A percentile compares a stretch with the other conserved stretches of the same genome.
phyloP scores from a whole-genome alignment of 2,888 invertebrate species.

The Zhengitettix transpicula region DNA sequence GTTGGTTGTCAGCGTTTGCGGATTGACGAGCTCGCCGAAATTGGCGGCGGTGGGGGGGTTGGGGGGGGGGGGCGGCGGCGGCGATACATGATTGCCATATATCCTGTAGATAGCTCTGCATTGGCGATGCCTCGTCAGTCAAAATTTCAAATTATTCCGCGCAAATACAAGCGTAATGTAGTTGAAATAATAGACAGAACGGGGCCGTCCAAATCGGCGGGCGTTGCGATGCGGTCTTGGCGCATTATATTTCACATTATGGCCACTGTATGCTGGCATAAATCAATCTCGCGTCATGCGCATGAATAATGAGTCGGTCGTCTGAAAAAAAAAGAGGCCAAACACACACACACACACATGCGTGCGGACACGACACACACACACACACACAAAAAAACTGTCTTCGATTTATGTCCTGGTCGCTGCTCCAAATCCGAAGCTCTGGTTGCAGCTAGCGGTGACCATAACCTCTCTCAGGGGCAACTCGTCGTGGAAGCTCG shows the following conservation, averaged over 20 bases:
- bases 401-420: neutral
- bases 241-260: neutral
- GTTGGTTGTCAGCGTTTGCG: too few relatives aligned
- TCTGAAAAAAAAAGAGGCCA: neutral
- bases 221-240: neutral
- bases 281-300: neutral
- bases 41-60: too few relatives aligned
- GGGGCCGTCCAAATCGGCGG: neutral
- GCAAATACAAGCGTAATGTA: neutral
- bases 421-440: neutral
- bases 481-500: too few relatives aligned
- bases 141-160: neutral
- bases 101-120: neutral
- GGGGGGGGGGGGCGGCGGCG: too few relatives aligned
- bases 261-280: neutral
- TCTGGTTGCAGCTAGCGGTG: neutral
- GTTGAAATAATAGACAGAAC: neutral
- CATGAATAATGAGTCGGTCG: neutral
- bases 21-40: too few relatives aligned
- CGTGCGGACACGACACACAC: too few relatives aligned
- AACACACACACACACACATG: too few relatives aligned
- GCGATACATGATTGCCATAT: too few relatives aligned
- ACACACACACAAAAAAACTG: neutral
- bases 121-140: neutral
- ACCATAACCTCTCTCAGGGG: too few relatives aligned